These are phyloP conservation scores for Morinoia aosen DNA, from an alignment of 2,888 invertebrate species.

Conservation along the genomic window DNA sequence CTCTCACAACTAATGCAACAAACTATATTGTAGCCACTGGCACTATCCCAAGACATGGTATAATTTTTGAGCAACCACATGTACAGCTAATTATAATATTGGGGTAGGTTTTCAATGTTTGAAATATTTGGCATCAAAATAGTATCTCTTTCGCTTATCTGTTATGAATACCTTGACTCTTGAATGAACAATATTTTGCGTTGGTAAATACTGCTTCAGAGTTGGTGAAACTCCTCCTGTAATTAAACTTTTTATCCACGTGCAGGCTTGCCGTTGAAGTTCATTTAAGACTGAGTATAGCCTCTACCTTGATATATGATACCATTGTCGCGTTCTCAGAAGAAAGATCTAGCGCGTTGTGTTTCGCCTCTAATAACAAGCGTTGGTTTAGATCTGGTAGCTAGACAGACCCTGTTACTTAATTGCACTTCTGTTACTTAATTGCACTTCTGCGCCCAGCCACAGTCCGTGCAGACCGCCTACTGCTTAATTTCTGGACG, in stretches of 20 bases:
- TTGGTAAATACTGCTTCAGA: background rate
- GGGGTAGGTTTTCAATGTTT: background rate
- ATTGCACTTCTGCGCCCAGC: background rate
- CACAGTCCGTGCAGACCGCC: background rate
- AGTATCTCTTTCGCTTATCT: background rate
- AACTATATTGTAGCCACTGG: background rate
- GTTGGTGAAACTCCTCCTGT: background rate
- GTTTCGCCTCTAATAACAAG: background rate
- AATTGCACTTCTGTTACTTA: background rate
- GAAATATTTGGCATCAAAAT: background rate
- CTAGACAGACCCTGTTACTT: background rate
- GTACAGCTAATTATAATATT: background rate
- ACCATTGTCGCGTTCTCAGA: constrained; percentile 2
- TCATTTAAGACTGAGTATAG: background rate
- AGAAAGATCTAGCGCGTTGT: background rate
- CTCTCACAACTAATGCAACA: background rate
- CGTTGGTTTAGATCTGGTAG: background rate
- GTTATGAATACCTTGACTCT: background rate
- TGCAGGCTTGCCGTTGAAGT: background rate
- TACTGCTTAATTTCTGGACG: background rate
- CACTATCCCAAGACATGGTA: background rate
- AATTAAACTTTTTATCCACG: background rate
- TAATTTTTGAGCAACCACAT: background rate
- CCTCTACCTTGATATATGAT: background rate
- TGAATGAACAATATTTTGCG: background rate